Conservation (phyloP, 2,797 vertebrate genomes). For the Buceros bicornis region DNA sequence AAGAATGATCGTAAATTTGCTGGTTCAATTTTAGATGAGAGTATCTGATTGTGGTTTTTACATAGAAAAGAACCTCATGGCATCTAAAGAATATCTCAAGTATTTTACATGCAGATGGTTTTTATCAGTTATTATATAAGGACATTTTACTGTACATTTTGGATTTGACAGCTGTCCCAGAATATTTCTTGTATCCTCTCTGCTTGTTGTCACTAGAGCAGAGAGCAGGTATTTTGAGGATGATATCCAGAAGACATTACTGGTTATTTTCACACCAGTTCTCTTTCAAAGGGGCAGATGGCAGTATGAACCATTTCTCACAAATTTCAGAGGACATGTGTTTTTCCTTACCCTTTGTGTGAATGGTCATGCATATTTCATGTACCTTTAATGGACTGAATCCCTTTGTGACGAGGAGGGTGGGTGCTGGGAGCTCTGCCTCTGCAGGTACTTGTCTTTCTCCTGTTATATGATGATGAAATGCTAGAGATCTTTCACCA, state of each 20-base stretch:
- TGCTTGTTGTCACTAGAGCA: background rate
- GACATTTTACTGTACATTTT: background rate
- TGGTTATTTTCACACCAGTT: background rate
- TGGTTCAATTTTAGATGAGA: background rate
- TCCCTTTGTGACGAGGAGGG: background rate
- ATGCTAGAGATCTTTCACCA: background rate
- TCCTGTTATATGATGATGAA: background rate
- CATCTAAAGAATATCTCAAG: background rate
- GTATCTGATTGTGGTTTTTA: background rate
- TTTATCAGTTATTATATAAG: background rate
- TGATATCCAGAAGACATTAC: background rate
- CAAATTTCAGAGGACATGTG: background rate
- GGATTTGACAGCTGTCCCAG: background rate
- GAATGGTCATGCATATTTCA: background rate
- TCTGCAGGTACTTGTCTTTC: background rate
- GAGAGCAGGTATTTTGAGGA: background rate
- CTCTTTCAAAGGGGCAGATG: background rate
- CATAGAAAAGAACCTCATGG: background rate
- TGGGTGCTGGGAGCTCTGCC: background rate
- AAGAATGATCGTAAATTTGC: background rate
- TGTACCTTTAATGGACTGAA: background rate
- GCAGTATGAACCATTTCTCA: background rate
- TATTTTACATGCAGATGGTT: background rate
- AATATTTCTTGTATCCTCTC: background rate
- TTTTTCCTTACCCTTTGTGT: constrained; percentile 1